phyloP scores from a whole-genome alignment of 2,113 vertebrate genomes.

The Leptocoma aspasia region DNA sequence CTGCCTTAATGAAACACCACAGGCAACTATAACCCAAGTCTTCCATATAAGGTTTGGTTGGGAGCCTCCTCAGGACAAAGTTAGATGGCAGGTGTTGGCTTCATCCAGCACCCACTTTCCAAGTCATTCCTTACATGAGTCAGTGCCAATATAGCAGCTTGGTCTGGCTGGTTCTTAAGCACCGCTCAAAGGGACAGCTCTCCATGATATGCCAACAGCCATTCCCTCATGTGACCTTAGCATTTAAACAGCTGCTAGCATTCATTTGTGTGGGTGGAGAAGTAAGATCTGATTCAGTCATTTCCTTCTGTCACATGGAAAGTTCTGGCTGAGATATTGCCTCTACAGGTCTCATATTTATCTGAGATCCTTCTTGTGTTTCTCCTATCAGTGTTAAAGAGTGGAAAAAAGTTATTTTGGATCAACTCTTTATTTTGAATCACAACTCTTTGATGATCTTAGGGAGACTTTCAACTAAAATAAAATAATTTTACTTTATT shows the following conservation, averaged over 20 bases:
- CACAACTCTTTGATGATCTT: background rate
- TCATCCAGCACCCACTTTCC: background rate
- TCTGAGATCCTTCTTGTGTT: background rate
- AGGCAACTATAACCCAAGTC: background rate
- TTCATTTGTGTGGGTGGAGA: background rate
- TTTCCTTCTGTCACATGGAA: background rate
- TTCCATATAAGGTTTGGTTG: background rate
- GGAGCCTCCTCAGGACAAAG: background rate
- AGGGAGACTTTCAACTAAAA: background rate
- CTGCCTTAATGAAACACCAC: background rate
- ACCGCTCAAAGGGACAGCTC: background rate
- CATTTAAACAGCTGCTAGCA: background rate
- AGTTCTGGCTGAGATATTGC: background rate
- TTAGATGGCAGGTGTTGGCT: background rate
- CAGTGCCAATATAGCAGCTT: background rate
- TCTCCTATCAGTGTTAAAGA: background rate
- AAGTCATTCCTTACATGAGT: background rate
- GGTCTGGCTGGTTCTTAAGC: background rate
- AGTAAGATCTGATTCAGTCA: background rate
- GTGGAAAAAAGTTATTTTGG: background rate
- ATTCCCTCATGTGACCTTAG: background rate
- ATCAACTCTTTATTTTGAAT: background rate
- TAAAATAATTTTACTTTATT: background rate
- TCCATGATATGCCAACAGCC: background rate
- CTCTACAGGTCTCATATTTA: background rate